A percentile compares a stretch with the other conserved stretches of the same genome.
Evolutionary conservation across 2,113 vertebrate genomes (phyloP).

Genomic region (Pomatostomus ruficeps): DNA sequence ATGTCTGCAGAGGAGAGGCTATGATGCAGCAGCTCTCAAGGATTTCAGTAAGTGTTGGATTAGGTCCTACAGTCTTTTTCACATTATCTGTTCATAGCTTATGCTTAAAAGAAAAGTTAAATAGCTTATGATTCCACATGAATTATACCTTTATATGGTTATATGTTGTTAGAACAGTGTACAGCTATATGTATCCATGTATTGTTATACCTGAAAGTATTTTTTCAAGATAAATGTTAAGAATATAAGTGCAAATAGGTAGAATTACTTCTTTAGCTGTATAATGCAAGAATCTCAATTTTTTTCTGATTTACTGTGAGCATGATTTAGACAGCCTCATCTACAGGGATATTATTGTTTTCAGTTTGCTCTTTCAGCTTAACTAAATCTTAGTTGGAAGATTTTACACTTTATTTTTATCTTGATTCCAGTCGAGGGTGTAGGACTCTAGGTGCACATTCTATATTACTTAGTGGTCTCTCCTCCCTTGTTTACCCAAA

Average conservation of each 20-base stretch:
- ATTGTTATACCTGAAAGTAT: not conserved
- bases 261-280: not conserved
- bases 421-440: not conserved
- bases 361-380: not conserved
- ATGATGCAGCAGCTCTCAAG: not conserved
- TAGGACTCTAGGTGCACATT: not conserved
- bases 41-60: not conserved
- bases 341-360: not conserved
- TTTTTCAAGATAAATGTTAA: not conserved
- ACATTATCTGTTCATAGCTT: not conserved
- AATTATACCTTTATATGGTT: not conserved
- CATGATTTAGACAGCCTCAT: not conserved
- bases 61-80: not conserved
- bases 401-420: not conserved
- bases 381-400: not conserved
- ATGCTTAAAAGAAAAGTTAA: not conserved
- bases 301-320: not conserved
- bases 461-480: not conserved
- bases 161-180: not conserved
- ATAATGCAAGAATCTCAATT: not conserved
- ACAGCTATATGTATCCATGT: not conserved
- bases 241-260: not conserved
- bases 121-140: not conserved
- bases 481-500: not conserved
- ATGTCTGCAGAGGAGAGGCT: not conserved